Conservation (phyloP, 2,888 invertebrate species). For the Thymelicus lineola region DNA sequence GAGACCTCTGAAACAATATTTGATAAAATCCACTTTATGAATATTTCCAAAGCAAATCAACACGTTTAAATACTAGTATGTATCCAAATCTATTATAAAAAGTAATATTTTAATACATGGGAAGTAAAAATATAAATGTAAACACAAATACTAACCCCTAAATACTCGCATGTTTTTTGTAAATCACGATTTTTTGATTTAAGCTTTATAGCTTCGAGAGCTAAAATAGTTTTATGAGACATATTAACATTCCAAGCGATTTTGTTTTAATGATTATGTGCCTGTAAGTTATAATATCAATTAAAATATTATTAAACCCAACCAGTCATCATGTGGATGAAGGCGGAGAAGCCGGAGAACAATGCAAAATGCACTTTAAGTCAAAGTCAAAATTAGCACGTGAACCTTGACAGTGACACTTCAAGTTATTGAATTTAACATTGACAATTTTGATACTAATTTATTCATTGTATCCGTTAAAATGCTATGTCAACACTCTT, state of each 20-base stretch:
- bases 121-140: background rate
- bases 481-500: no score
- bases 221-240: constrained; percentile 45
- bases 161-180: constrained; percentile 57
- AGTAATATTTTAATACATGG: background rate
- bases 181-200: constrained; percentile 59
- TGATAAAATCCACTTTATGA: background rate
- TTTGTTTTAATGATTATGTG: background rate
- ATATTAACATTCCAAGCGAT: constrained; percentile 40
- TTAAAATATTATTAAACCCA: background rate
- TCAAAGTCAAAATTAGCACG: no score
- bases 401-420: no score
- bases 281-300: constrained; percentile 31
- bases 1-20: constrained; percentile 48
- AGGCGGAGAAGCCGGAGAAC: no score
- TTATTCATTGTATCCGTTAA: no score
- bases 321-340: background rate
- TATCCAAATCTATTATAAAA: background rate
- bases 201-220: constrained; percentile 49
- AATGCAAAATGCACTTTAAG: no score
- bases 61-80: no score
- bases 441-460: no score
- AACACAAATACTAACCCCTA: constrained; percentile 58
- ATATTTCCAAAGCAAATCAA: no score
- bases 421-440: no score